Conservation (phyloP, 2,888 invertebrate species). For the Eumerus sabulonum region DNA sequence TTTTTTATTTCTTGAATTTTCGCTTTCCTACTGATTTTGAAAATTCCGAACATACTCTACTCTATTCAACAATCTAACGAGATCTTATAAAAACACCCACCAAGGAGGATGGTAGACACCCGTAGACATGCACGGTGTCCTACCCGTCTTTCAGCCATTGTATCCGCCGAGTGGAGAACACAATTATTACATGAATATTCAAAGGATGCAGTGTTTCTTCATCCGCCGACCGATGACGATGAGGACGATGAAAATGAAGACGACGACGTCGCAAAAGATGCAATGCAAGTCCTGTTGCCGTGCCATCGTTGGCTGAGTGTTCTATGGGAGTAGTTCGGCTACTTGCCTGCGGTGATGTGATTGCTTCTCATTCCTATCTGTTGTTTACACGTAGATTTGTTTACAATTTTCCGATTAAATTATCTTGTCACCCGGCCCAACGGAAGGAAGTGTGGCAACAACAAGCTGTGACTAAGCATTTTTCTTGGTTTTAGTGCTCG, state of each 20-base stretch:
- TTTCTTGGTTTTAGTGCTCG: too few relatives aligned
- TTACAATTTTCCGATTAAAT: conserved; percentile 58
- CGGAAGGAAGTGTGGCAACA: conserved; percentile 39
- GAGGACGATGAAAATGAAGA: not conserved
- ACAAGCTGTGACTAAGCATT: conserved; percentile 2
- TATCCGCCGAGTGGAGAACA: conserved; percentile 11
- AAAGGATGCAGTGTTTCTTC: conserved; percentile 47
- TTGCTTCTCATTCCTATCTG: conserved; percentile 4
- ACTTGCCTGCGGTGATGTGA: conserved; percentile 5
- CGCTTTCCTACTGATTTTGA: conserved; percentile 44
- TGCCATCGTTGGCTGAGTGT: too few relatives aligned
- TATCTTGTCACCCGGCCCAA: conserved; percentile 48
- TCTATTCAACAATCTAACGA: conserved; percentile 6
- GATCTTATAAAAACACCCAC: conserved; percentile 46
- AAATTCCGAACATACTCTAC: conserved; percentile 54
- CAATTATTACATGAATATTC: conserved; percentile 58
- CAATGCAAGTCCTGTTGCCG: not conserved
- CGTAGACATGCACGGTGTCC: not conserved
- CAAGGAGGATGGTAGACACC: not conserved
- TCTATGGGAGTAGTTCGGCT: too few relatives aligned
- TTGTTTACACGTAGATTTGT: conserved; percentile 52
- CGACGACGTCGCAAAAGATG: conserved; percentile 1
- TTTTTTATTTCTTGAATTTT: conserved; percentile 10
- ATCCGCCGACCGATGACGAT: not conserved
- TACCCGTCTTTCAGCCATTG: not conserved